Conservation (phyloP, 2,888 invertebrate genomes). For the Hecatera dysodea region DNA sequence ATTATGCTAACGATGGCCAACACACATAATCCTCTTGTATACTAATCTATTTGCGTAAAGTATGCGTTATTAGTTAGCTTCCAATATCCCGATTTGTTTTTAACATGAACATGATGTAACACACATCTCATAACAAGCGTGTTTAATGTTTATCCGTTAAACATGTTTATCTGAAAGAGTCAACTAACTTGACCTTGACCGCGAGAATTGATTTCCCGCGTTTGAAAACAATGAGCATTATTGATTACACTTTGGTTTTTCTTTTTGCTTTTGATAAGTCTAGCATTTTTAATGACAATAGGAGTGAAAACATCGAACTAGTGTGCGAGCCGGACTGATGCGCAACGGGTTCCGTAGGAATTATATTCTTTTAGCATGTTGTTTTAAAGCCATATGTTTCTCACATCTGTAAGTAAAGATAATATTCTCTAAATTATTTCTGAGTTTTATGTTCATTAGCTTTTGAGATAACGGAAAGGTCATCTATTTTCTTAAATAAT, state of each 20-base stretch:
- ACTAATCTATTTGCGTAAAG: constrained; percentile 5
- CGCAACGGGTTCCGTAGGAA: too few species aligned
- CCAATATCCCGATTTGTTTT: constrained; percentile 7
- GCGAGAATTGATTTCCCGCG: neutral
- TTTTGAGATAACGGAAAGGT: too few species aligned
- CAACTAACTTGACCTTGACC: neutral
- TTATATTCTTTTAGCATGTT: too few species aligned
- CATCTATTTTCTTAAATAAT: too few species aligned
- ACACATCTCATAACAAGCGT: neutral
- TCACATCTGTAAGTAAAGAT: too few species aligned
- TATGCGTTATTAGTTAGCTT: neutral
- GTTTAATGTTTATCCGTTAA: neutral
- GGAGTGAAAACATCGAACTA: neutral
- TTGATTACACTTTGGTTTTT: neutral
- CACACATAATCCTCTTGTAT: neutral
- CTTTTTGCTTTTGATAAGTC: neutral
- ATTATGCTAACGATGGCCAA: constrained; percentile 4
- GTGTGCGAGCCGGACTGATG: too few species aligned
- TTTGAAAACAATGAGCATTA: constrained; percentile 17
- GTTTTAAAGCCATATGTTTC: too few species aligned
- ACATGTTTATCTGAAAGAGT: neutral
- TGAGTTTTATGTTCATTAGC: too few species aligned
- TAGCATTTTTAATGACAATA: neutral
- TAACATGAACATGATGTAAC: constrained; percentile 2
- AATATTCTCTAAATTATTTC: too few species aligned